Percentiles rank a stretch among this genome's conserved stretches.
phyloP scores from a whole-genome alignment of 2,797 vertebrate genomes.

The Schizothorax lantsangensis region DNA sequence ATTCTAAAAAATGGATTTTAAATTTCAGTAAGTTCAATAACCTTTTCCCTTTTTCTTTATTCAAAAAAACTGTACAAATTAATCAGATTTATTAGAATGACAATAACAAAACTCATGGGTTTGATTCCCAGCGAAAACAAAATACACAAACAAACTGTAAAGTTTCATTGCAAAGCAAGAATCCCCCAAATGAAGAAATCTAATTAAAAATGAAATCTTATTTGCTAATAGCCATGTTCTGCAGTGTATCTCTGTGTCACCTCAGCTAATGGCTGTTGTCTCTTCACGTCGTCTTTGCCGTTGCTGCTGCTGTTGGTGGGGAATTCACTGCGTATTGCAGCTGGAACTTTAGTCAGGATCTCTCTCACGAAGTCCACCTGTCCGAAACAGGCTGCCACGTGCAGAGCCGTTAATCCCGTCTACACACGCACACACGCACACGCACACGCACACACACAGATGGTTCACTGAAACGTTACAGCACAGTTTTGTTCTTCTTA shows the following conservation, averaged over 20 bases:
- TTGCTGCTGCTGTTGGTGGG: conserved; percentile 1
- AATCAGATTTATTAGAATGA: neutral
- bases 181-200: neutral
- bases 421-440: too few species aligned
- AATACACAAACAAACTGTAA: neutral
- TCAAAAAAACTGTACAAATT: neutral
- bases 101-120: neutral
- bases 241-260: conserved; percentile 46
- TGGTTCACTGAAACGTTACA: neutral
- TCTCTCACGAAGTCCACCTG: conserved; percentile 65
- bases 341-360: conserved; percentile 60
- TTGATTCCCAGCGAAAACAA: neutral
- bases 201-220: neutral
- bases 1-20: neutral
- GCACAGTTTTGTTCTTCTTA: neutral
- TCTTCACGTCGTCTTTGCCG: neutral
- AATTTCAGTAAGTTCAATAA: too few species aligned
- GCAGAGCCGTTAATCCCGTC: conserved; percentile 60
- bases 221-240: neutral
- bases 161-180: neutral
- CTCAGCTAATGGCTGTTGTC: conserved; percentile 57
- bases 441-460: conserved; percentile 9
- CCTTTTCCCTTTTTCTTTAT: neutral
- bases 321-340: conserved; percentile 17
- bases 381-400: conserved; percentile 45